These are phyloP conservation scores for Pollenia angustigena DNA, from an alignment of 2,888 invertebrate species.

Conservation along the genomic window DNA sequence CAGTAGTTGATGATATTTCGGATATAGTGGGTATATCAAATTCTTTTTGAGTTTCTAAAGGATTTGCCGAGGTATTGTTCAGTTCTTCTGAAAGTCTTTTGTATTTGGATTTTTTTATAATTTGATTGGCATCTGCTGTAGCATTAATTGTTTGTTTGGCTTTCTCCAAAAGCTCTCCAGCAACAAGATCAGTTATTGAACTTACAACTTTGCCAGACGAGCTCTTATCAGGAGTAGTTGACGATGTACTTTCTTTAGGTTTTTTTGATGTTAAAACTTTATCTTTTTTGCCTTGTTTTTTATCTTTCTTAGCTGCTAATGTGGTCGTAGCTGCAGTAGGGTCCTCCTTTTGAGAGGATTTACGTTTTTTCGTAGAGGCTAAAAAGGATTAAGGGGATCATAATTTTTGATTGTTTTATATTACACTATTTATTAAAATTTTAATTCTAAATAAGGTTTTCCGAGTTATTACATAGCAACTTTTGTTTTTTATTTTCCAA, in stretches of 20 bases:
- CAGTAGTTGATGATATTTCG: conserved; percentile 82
- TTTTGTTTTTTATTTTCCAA: too few species aligned
- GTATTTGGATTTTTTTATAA: conserved; percentile 80
- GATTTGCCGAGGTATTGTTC: conserved; percentile 53
- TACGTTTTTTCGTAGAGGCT: conserved; percentile 80
- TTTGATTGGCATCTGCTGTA: conserved; percentile 77
- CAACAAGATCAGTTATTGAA: conserved; percentile 87
- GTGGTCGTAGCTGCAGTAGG: conserved; percentile 11
- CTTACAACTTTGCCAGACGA: conserved; percentile 73
- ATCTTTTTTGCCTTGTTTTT: conserved; percentile 77
- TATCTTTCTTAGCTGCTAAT: conserved; percentile 75
- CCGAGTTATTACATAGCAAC: too few species aligned
- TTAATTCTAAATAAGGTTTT: too few species aligned
- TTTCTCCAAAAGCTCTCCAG: conserved; percentile 86
- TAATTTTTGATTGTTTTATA: too few species aligned
- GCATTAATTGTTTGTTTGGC: conserved; percentile 81
- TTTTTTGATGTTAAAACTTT: conserved; percentile 75
- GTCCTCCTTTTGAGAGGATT: conserved; percentile 69
- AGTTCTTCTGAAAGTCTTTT: conserved; percentile 72
- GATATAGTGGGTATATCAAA: conserved; percentile 85
- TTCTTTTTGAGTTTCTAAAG: conserved; percentile 78
- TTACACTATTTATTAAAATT: too few species aligned
- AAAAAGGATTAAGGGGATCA: neutral
- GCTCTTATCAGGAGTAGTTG: conserved; percentile 69
- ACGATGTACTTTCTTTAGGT: conserved; percentile 54